Evolutionary conservation across 2,113 vertebrate species (phyloP).

Genomic region (Gasterosteus nipponicus): DNA sequence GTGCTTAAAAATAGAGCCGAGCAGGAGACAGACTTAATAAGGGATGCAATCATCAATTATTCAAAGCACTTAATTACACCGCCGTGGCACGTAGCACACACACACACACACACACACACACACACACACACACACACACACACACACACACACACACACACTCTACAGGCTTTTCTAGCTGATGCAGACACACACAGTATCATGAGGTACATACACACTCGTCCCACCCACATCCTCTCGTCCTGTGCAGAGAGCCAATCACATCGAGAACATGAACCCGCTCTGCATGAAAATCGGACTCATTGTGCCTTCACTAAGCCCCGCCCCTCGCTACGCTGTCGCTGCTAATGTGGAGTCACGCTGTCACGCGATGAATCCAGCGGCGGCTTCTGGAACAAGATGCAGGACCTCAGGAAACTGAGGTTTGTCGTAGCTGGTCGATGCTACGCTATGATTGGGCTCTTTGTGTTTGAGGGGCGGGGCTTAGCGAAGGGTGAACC

Average conservation of each 20-base stretch:
- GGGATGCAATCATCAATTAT: constrained; percentile 80
- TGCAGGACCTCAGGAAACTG: too few species aligned
- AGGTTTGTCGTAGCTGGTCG: too few species aligned
- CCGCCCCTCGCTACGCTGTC: background rate
- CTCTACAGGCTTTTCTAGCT: constrained; percentile 21
- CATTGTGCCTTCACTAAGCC: background rate
- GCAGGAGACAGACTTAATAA: constrained; percentile 76
- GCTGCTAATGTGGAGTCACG: too few species aligned
- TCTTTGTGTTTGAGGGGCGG: too few species aligned
- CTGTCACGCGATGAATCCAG: too few species aligned
- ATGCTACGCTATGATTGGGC: too few species aligned
- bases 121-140: constrained; percentile 25
- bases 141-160: constrained; percentile 16
- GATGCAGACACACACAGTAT: constrained; percentile 6
- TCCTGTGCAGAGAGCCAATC: background rate
- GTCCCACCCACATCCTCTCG: too few species aligned
- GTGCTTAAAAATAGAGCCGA: constrained; percentile 61
- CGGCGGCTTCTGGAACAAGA: too few species aligned
- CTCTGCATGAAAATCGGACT: background rate
- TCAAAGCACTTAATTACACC: constrained; percentile 78
- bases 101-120: constrained; percentile 52
- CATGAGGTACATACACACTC: background rate
- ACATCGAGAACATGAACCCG: background rate
- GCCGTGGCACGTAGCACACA: constrained; percentile 58
- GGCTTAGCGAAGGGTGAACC: too few species aligned